Evolutionary conservation across 1,140 invertebrate species (phyloP), one percentile per base, ranked within the genome.

Genomic region (Trinorchestia longiramus): DNA sequence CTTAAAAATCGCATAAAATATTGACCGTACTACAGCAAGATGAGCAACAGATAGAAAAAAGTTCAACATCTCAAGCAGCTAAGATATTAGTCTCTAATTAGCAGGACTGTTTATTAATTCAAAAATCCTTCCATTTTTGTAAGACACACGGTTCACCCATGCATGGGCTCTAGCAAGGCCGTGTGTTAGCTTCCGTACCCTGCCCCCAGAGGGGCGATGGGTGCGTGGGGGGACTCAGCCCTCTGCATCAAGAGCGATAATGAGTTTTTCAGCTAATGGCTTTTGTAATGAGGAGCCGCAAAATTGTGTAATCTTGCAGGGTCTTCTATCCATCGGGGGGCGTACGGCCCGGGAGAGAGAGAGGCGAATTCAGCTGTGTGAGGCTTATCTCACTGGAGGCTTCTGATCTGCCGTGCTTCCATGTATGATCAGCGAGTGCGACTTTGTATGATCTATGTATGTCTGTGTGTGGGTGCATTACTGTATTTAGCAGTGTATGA

Each of bases 271-370:
- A 94, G 92, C 92, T 94, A 94, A 94, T 94, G 92, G 92, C 92
- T 94, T 94, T 94, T 94, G 92, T 94, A 94, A 94, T 94, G 92
- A 94, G 92, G 43, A 94, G 92, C 92, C 92, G 92, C 92, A 94
- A 94, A 94, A 94, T 94, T 94, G 92, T 94, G 92, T 94, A 94
- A 94, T 94, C 92, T 94, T 94, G 92, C 92, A 94, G 92, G 92
- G 92, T 94, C 92, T 94, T 94, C 92, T 94, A 94, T 94, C 92
- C 92, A 94, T 94, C 92, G 92, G 44, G 92, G 92, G 88, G 92
- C 41, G 92, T 19, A 8, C 43, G 44, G 92, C 44, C 43, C 44
- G 36, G 92, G 11, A 45, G 88, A 23, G 41, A 77, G 62, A 15
- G 15, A 77, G 62, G 62, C 62, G 15, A 77, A 28, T 28, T 19